These are phyloP conservation scores for Pteropus rufus DNA, from an alignment of 2,797 vertebrate species.

Conservation along the genomic window DNA sequence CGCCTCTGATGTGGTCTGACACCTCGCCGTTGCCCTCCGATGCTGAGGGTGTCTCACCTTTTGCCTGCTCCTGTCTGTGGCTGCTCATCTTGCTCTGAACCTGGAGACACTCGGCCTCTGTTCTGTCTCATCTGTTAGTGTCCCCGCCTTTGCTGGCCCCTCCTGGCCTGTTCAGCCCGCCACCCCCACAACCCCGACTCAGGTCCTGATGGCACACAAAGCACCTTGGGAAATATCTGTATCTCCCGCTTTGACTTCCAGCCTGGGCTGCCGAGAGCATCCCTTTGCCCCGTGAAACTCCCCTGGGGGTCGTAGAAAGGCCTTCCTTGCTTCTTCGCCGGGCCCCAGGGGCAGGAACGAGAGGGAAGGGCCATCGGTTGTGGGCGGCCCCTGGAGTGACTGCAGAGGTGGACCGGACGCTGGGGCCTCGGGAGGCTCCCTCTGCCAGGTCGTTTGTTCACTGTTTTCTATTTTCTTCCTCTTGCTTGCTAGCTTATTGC, in stretches of 20 bases:
- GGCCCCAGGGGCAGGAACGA: not conserved
- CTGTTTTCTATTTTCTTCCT: not conserved
- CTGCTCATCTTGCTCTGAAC: not conserved
- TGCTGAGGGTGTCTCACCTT: rapidly evolving
- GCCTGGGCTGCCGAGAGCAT: not conserved
- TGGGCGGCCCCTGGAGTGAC: rapidly evolving
- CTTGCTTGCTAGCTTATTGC: not conserved
- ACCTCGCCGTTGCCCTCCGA: rapidly evolving
- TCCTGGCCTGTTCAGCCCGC: not conserved
- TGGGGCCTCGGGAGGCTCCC: rapidly evolving
- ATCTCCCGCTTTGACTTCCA: not conserved
- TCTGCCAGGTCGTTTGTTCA: not conserved
- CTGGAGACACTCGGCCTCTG: not conserved
- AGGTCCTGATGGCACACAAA: rapidly evolving
- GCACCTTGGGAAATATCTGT: not conserved
- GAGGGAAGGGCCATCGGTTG: rapidly evolving
- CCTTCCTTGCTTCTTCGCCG: not conserved
- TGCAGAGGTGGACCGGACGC: rapidly evolving
- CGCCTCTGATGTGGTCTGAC: too few species aligned
- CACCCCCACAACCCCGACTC: not conserved
- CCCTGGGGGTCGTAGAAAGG: rapidly evolving
- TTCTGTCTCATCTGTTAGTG: not conserved
- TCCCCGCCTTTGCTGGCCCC: not conserved
- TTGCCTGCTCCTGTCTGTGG: too few species aligned
- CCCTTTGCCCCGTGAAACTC: rapidly evolving